Conservation (phyloP, 2,888 invertebrate species). For the Tachina fera region DNA sequence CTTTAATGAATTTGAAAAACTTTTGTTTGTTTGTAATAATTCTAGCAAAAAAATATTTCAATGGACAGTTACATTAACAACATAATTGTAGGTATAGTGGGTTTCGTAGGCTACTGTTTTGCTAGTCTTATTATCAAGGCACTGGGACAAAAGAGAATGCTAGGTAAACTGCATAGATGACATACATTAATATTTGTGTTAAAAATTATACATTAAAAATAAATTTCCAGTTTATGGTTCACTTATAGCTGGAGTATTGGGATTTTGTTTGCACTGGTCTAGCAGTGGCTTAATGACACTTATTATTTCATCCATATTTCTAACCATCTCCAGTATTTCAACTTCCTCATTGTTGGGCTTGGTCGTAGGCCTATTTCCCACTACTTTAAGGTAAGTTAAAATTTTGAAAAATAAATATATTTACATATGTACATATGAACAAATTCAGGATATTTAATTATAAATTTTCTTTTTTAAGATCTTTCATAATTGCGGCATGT, state of each 20-base stretch:
- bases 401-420: background rate
- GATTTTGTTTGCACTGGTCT: constrained; percentile 85
- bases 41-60: constrained; percentile 83
- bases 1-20: background rate
- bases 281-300: constrained; percentile 84
- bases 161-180: constrained; percentile 82
- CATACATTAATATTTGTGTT: background rate
- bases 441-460: background rate
- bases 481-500: constrained; percentile 88
- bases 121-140: constrained; percentile 84
- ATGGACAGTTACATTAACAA: constrained; percentile 88
- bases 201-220: background rate
- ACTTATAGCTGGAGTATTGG: constrained; percentile 83
- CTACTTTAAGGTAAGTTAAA: constrained; percentile 78
- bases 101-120: constrained; percentile 86
- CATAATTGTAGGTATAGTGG: constrained; percentile 86
- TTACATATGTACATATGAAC: background rate
- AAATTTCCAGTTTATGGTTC: constrained; percentile 80
- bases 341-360: constrained; percentile 80
- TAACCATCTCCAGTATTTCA: constrained; percentile 80
- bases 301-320: constrained; percentile 84
- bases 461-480: constrained; percentile 82
- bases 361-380: constrained; percentile 80
- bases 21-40: constrained; percentile 17
- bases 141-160: constrained; percentile 84